A percentile compares a stretch with the other conserved stretches of the same genome.
Conservation (phyloP, 2,113 vertebrate genomes). For the Brachionichthys hirsutus region DNA sequence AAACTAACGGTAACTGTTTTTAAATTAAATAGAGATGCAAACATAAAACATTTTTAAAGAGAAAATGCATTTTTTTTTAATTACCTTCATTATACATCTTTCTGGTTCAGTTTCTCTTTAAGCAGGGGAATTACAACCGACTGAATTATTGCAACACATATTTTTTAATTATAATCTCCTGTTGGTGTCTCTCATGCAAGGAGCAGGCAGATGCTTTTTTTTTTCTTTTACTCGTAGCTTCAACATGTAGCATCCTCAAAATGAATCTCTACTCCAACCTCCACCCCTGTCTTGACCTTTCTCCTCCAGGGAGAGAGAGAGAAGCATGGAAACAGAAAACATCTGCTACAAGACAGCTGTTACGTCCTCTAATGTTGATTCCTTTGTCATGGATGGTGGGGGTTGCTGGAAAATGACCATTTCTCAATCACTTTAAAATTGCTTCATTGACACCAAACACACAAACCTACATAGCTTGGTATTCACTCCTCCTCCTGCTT, state of each 20-base stretch:
- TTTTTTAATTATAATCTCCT: constrained; percentile 47
- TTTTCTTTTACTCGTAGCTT: constrained; percentile 51
- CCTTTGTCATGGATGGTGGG: constrained; percentile 40
- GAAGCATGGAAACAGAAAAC: constrained; percentile 64
- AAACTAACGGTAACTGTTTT: background rate
- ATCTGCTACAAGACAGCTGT: constrained; percentile 80
- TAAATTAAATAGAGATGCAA: background rate
- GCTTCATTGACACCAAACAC: constrained; percentile 52
- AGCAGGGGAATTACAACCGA: constrained; percentile 43
- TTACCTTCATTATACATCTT: background rate
- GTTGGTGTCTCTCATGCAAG: constrained; percentile 11
- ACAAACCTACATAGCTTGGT: constrained; percentile 25
- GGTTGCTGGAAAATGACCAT: constrained; percentile 52
- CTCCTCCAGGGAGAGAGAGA: constrained; percentile 65
- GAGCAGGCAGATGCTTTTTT: constrained; percentile 73
- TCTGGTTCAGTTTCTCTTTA: constrained; percentile 21
- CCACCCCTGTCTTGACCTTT: constrained; percentile 63
- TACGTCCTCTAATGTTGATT: constrained; percentile 71
- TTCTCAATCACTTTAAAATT: constrained; percentile 38
- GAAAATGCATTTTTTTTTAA: background rate
- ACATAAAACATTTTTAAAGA: background rate
- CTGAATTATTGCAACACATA: constrained; percentile 58
- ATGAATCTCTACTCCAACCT: constrained; percentile 57
- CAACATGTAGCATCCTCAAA: constrained; percentile 68
- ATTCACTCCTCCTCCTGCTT: background rate